Percentiles rank a stretch among this genome's conserved stretches.
These are phyloP conservation scores for Danio aesculapii DNA, from an alignment of 2,797 vertebrate genomes.

Conservation along the genomic window DNA sequence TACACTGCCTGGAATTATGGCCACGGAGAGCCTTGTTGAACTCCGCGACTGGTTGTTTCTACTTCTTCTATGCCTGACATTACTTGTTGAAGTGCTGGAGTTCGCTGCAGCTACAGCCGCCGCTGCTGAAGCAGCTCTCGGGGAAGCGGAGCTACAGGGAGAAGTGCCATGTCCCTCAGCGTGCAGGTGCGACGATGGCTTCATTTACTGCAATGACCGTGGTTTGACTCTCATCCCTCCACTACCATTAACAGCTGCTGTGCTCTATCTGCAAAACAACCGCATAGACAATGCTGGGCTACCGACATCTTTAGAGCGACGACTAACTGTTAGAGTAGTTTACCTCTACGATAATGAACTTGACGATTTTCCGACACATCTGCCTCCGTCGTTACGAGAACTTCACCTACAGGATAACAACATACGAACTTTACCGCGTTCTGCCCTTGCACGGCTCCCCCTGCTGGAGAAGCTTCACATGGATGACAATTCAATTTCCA, in stretches of 20 bases:
- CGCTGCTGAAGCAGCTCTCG: slow-evolving; percentile 78
- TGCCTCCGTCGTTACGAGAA: slow-evolving; percentile 90
- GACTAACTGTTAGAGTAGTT: slow-evolving; percentile 85
- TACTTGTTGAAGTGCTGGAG: slow-evolving; percentile 89
- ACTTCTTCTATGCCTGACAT: slow-evolving; percentile 89
- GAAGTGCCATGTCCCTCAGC: slow-evolving; percentile 87
- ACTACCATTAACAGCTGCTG: slow-evolving; percentile 88
- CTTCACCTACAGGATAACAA: slow-evolving; percentile 98
- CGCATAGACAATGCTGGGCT: slow-evolving; percentile 89
- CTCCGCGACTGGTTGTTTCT: slow-evolving; percentile 92
- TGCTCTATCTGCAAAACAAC: slow-evolving; percentile 98
- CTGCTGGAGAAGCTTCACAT: slow-evolving; percentile 92
- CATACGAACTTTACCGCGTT: slow-evolving; percentile 87
- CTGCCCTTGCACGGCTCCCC: slow-evolving; percentile 87
- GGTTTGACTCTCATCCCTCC: slow-evolving; percentile 89
- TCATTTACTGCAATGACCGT: slow-evolving; percentile 96
- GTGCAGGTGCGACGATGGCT: slow-evolving; percentile 92
- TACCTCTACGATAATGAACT: slow-evolving; percentile 94
- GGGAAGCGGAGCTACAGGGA: slow-evolving; percentile 73
- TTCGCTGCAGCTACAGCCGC: slow-evolving; percentile 81
- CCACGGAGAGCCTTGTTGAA: slow-evolving; percentile 83
- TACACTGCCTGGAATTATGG: slow-evolving; percentile 72
- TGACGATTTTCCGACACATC: slow-evolving; percentile 89
- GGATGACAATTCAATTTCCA: slow-evolving; percentile 96
- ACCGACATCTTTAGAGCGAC: slow-evolving; percentile 82